Evolutionary conservation across 2,797 vertebrate genomes (phyloP), one percentile per base, ranked within the genome.

Genomic region (Oryzias sinensis): DNA sequence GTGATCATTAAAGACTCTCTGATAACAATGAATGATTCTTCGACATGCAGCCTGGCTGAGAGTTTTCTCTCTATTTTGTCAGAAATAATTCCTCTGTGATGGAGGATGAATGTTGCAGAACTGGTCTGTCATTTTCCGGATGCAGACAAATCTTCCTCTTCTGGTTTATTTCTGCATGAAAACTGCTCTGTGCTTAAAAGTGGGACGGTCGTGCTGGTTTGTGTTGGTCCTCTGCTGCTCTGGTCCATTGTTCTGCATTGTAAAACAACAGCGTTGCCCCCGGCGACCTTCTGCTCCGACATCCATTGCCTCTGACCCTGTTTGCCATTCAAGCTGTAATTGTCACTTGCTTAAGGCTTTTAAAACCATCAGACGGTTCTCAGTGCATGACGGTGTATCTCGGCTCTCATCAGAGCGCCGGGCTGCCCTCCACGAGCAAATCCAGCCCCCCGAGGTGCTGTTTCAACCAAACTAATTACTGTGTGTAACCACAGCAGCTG

Each of bases 391-490:
- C 78, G 76, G 72, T 80, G 62, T 89, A 86, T 89, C 88, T 85
- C 70, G 0, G 74, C 77, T 76, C 78, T 86, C 78, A 86, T 91
- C 86, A 85, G 70, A 87, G 74, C 77, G 68, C 71, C 50, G 74
- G 60, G 60, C 68, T 80, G 80, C 77, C 87, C 82, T 88, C 81
- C 86, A 84, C 82, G 65, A 84, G 79, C 83, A 88, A 84, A 86
- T 87, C 88, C 87, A 71, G 72, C 70, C 77, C 83, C 82, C 77
- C 0, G 73, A 87, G 84, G 79, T 80, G 64, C 72, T 56, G 79
- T 75, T 85, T 81, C 82, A 75, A 84, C 77, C 81, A 80, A 84
- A 87, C 86, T 86, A 88, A 90, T 90, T 88, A 90, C 84, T 84
- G 72, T 76, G 79, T 74, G 74, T 74, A 68, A 72, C 80, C 79